Evolutionary conservation across 2,797 vertebrate genomes (phyloP), one percentile per base, ranked within the genome.

Genomic region (Peromyscus aztecus): DNA sequence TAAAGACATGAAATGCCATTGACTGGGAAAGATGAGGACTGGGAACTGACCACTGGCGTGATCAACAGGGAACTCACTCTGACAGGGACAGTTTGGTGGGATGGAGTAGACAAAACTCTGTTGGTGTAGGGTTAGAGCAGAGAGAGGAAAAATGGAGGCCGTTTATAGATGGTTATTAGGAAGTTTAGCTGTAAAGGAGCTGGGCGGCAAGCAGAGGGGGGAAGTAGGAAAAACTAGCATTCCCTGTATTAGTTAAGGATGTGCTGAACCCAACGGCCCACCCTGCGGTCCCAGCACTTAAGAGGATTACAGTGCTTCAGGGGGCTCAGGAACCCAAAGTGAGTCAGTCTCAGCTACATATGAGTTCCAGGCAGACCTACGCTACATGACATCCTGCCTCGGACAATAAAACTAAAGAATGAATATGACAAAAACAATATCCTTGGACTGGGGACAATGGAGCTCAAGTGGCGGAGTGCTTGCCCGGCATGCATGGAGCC

Each of bases 171-270:
- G 37, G 29, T 65, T 67, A 6, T 29, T 90, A 59, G 78, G 34
- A 83, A 95, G 17, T 73, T 92, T 81, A 61, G 57, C 57, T 59
- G 57, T 59, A 49, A 93, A 93, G 49, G 89, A 65, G 78, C 1
- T 27, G 24, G 46, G 23, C 49, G 52, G 31, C 29, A 80, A 5
- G 21, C 13, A 55, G 43, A 88, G 46, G 11, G 27, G 14, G n/a
- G 40, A 73, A 73, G 49, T 77, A 81, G 85, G 63, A 71, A 75
- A 73, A 77, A 87, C 17, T 40, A 52, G 27, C 2, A n/a, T 93
- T 94, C 82, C 55, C 6, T 84, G 49, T 91, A 19, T 83, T 90
- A 43, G 87, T 73, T 67, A 57, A 73, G 94, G 90, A 69, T 31
- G 6, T 52, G 31, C 95, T 40, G 86, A 80, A 21, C 9, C 37